Base-by-base conservation (phyloP, 2,888 invertebrate genomes). In the Drosophila mimetica region DNA sequence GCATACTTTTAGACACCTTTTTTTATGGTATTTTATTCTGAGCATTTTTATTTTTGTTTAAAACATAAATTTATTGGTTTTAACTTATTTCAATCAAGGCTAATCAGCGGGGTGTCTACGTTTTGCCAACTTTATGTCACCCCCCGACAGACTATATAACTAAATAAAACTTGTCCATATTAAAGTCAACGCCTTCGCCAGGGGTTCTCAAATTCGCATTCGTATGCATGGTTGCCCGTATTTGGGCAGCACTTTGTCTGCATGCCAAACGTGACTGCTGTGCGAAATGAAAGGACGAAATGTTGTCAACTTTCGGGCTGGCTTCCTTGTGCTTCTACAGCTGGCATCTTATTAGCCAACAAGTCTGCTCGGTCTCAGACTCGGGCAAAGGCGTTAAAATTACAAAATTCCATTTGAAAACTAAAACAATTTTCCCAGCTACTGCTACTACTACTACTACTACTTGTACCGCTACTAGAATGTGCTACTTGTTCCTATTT, bases 341-440 rank as follows among this genome's bases (percentile, higher is more conserved):
- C 41, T 41, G 28, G 58, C 53, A 55, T 69, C 58, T 72, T 70
- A 58, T 75, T 70, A 60, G 69, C 70, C 48, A 39, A 48, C 48
- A 39, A 48, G 25, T 55, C 36, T 20, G 41, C 41, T 53, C 32
- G 32, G 16, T 20, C 20, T 13, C 22, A 37, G 18, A 3, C 28
- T 28, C 28, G 28, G 22, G 22, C 22, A 80, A 71, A 88, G 89
- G 86, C 88, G 87, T 88, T 86, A 83, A 87, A 89, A 89, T 89
- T 84, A 84, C 88, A 77, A 89, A 88, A 89, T 89, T 88, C 89
- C 90, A 86, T 89, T 89, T 88, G 79, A 76, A 77, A 87, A 88
- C 84, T 89, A 86, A 86, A 88, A 89, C 85, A 89, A 86, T 89
- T 85, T 81, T 61, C 51, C 47, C 70, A 61, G 74, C 64, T n/a